These are phyloP conservation scores for Leptosomus discolor DNA, from an alignment of 2,113 vertebrate genomes.

Conservation along the genomic window DNA sequence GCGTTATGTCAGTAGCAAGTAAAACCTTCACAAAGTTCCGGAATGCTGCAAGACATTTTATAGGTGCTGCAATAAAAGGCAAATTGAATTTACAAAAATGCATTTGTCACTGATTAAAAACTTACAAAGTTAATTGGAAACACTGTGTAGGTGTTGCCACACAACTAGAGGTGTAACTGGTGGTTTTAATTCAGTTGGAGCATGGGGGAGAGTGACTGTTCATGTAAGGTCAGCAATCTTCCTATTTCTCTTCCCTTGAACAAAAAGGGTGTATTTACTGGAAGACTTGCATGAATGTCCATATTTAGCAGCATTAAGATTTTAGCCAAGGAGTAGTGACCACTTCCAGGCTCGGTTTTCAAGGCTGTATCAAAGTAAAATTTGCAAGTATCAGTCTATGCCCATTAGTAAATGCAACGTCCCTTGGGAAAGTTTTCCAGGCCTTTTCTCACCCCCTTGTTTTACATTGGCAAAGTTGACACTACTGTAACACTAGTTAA, in stretches of 20 bases:
- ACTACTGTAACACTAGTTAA: background rate
- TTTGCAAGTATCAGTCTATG: background rate
- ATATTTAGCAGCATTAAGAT: background rate
- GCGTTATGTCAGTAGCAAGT: slow-evolving; percentile 96
- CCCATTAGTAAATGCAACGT: background rate
- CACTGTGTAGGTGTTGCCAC: slow-evolving; percentile 83
- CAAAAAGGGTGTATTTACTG: background rate
- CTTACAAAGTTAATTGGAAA: slow-evolving; percentile 85
- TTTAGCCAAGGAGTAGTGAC: background rate
- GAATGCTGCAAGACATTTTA: slow-evolving; percentile 96
- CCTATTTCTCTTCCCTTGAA: background rate
- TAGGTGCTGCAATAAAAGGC: slow-evolving; percentile 80
- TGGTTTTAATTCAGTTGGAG: slow-evolving; percentile 70
- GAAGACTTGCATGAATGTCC: background rate
- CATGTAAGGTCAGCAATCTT: background rate
- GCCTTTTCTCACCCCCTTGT: background rate
- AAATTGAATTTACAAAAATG: slow-evolving; percentile 86
- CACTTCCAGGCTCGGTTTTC: background rate
- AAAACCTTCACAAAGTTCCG: slow-evolving; percentile 93
- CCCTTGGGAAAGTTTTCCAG: slow-evolving; percentile 25
- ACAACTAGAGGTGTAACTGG: slow-evolving; percentile 80
- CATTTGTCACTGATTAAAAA: slow-evolving; percentile 86
- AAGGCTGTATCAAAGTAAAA: background rate
- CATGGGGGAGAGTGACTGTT: background rate
- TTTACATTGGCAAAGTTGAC: slow-evolving; percentile 38